These are phyloP conservation scores for Acropora tenuis DNA, from an alignment of 64 coral and sea anemone species.

Conservation along the genomic window DNA sequence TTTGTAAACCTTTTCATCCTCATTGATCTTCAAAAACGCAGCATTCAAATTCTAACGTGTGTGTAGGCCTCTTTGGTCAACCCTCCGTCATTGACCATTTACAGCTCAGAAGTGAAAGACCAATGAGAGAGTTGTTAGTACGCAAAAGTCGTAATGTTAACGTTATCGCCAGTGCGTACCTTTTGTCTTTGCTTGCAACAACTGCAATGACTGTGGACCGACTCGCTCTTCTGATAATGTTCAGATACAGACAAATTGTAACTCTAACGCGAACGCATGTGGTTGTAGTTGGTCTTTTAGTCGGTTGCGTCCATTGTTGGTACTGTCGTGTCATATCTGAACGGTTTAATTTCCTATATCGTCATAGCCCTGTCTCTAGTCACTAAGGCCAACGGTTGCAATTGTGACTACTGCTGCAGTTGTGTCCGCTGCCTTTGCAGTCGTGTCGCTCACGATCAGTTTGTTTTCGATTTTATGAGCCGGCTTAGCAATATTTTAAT, in stretches of 20 bases:
- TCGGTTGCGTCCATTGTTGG: not conserved
- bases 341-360: not conserved
- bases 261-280: not conserved
- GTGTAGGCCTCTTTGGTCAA: not conserved
- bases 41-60: not conserved
- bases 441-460: no score
- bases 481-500: no score
- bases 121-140: not conserved
- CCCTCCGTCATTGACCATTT: not conserved
- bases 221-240: not conserved
- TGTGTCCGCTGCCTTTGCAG: no score
- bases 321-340: not conserved
- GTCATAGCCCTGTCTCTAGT: not conserved
- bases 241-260: slow-evolving; percentile 10
- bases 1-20: slow-evolving; percentile 1
- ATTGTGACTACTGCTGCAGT: no score
- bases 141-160: not conserved
- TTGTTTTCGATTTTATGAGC: no score
- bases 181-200: not conserved
- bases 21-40: not conserved
- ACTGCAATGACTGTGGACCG: slow-evolving; percentile 15
- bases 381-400: not conserved
- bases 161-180: not conserved
- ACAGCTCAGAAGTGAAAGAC: not conserved
- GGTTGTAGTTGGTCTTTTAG: not conserved